Percentiles rank a stretch among this genome's conserved stretches.
phyloP scores from a whole-genome alignment of 1,140 invertebrate species.

The Lucilia cuprina region DNA sequence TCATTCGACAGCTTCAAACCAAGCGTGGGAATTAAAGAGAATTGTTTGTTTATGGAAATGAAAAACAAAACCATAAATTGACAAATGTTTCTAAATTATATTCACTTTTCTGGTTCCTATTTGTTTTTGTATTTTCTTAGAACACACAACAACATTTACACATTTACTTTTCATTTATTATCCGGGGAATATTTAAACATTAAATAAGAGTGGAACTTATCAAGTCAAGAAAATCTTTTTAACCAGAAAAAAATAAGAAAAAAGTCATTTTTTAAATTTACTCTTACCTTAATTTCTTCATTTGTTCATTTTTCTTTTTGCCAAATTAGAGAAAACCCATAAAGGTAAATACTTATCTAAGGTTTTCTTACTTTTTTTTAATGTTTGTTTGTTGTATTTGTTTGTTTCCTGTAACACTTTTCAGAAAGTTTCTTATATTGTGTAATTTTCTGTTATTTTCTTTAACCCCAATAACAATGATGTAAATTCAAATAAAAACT shows the following conservation, averaged over 20 bases:
- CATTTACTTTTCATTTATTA: conserved; percentile 12
- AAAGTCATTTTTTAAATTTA: background rate
- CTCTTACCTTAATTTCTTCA: too few relatives aligned
- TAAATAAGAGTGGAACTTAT: background rate
- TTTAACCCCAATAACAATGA: too few relatives aligned
- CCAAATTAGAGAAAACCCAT: too few relatives aligned
- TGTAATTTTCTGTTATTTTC: too few relatives aligned
- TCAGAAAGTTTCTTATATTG: too few relatives aligned
- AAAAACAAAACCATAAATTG: background rate
- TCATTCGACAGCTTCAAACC: background rate
- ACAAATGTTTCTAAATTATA: conserved; percentile 7
- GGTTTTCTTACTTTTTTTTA: too few relatives aligned
- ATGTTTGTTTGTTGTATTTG: too few relatives aligned
- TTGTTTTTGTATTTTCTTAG: background rate
- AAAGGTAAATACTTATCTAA: too few relatives aligned
- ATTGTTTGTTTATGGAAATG: background rate
- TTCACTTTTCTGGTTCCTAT: background rate
- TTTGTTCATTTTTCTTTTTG: too few relatives aligned
- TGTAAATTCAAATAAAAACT: too few relatives aligned
- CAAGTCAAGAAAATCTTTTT: background rate
- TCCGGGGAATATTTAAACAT: background rate
- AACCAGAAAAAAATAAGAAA: background rate
- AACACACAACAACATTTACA: background rate
- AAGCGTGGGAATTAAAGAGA: background rate
- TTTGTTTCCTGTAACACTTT: too few relatives aligned